Base-by-base conservation (phyloP, 1,140 invertebrate genomes). In the Caerostris extrusa region DNA sequence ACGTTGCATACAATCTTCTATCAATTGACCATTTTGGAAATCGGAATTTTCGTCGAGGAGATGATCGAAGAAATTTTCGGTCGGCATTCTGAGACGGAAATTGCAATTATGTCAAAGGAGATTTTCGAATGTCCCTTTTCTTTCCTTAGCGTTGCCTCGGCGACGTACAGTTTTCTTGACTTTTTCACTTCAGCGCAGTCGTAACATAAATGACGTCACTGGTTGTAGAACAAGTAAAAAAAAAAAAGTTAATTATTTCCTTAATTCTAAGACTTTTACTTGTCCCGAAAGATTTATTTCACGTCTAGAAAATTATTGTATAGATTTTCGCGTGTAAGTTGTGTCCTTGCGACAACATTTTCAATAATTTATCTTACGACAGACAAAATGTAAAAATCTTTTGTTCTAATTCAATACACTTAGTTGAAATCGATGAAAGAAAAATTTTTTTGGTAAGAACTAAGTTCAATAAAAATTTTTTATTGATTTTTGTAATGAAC, bases 11-110 rank as follows among this genome's bases (percentile, higher is more conserved):
- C 90, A 93, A 4, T 86, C 90, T 4, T 8, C 5, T 10, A 60
- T 50, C 10, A 71, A 8, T 19, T 86, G 53, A 19, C 91, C 69
- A 10, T 64, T 58, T 5, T 69, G 6, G 2, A 89, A 1, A 69
- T 93, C 86, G 1, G 7, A 5, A 1, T 17, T 67, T 14, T 58
- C 12, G 14, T 61, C 56, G 12, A 93, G 34, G 5, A 93, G 85
- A n/a, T 88, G 58, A 53, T 77, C 58, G 92, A 93, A 93, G 58
- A 93, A 93, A 57, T 93, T 93, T 55, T 88, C 86, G 60, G 58
- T 34, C 53, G 86, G 64, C 86, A 64, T 88, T 34, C 50, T 61
- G 5, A 6, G 60, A 12, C 19, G n/a, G 56, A 19, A 56, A 56
- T 57, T 83, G 82, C 5, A 57, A 17, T 34, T 57, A 77, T 83